Conservation (phyloP, 2,113 vertebrate genomes). For the Sinocyclocheilus anophthalmus region DNA sequence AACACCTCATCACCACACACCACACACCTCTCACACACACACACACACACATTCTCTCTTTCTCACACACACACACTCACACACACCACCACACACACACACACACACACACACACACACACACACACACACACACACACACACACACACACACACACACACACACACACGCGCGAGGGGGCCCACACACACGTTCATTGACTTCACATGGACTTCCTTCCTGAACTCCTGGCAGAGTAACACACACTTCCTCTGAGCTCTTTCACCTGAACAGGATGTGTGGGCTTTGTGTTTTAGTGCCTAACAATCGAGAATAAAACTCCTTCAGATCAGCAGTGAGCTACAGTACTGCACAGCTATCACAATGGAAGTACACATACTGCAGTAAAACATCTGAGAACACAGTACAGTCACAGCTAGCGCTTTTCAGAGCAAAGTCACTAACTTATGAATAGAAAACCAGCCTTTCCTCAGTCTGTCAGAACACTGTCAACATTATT, state of each 20-base stretch:
- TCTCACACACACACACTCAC: too few relatives aligned
- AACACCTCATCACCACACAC: too few relatives aligned
- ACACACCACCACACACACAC: too few relatives aligned
- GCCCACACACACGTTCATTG: too few relatives aligned
- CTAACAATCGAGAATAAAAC: neutral
- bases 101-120: too few relatives aligned
- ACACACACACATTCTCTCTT: too few relatives aligned
- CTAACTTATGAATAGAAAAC: neutral
- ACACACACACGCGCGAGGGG: too few relatives aligned
- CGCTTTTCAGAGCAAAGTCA: neutral
- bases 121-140: neutral
- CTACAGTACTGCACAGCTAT: neutral
- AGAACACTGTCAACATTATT: too few relatives aligned
- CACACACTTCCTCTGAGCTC: neutral
- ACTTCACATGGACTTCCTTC: neutral
- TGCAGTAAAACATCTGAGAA: neutral
- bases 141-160: neutral
- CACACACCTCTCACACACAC: too few relatives aligned
- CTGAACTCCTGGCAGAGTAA: neutral
- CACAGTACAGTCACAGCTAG: neutral
- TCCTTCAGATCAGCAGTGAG: neutral
- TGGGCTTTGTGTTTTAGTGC: neutral
- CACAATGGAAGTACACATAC: neutral
- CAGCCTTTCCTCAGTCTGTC: neutral
- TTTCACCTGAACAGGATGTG: slow-evolving; percentile 8